A percentile compares a stretch with the other conserved stretches of the same genome.
phyloP scores from a whole-genome alignment of 2,113 vertebrate species.

The Muscicapa adusta region DNA sequence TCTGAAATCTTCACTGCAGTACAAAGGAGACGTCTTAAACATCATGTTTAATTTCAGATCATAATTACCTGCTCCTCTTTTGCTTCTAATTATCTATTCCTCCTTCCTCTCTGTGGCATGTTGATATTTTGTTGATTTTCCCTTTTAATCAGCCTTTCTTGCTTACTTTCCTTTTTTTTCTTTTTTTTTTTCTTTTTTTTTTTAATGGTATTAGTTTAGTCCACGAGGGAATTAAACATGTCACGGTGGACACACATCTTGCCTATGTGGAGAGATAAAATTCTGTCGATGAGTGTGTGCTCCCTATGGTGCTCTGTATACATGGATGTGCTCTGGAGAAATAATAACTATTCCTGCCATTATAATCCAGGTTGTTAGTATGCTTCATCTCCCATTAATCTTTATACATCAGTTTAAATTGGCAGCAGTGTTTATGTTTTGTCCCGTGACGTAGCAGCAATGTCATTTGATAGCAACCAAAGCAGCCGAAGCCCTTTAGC shows the following conservation, averaged over 20 bases:
- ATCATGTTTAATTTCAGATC: conserved; percentile 75
- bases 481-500: conserved; percentile 7
- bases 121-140: conserved; percentile 74
- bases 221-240: conserved; percentile 42
- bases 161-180: neutral
- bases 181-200: neutral
- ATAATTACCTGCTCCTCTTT: conserved; percentile 68
- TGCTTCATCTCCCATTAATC: conserved; percentile 62
- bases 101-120: conserved; percentile 60
- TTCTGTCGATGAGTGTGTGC: neutral
- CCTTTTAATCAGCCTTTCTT: conserved; percentile 62
- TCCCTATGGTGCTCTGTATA: neutral
- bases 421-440: conserved; percentile 54
- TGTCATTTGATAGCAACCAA: conserved; percentile 36
- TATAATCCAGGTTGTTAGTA: conserved; percentile 40
- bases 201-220: conserved; percentile 31
- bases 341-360: conserved; percentile 32
- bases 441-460: conserved; percentile 46
- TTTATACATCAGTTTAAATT: conserved; percentile 59
- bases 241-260: conserved; percentile 43
- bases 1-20: conserved; percentile 74
- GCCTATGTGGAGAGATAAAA: neutral
- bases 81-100: conserved; percentile 73
- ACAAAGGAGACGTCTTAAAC: conserved; percentile 74
- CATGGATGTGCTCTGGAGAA: conserved; percentile 17